phyloP scores from a whole-genome alignment of 2,113 vertebrate genomes.

The Dromas ardeola region DNA sequence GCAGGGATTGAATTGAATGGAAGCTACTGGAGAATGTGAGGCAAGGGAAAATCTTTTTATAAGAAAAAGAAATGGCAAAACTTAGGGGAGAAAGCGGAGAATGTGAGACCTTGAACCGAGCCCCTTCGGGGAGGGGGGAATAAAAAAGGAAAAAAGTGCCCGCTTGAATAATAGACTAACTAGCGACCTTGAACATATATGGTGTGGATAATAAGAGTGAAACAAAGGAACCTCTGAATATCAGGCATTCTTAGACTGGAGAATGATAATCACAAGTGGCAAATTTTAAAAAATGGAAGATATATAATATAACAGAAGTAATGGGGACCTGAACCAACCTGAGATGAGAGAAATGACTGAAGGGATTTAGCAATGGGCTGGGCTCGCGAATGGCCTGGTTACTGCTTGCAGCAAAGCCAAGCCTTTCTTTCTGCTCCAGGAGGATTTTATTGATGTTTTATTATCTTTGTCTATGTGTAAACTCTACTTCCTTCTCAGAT shows the following conservation, averaged over 20 bases:
- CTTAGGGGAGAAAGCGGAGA: slow-evolving; percentile 61
- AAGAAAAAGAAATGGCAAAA: slow-evolving; percentile 78
- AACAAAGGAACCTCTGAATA: slow-evolving; percentile 72
- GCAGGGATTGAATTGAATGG: slow-evolving; percentile 54
- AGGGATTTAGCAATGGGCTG: slow-evolving; percentile 34
- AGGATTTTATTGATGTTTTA: not conserved
- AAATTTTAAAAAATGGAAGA: slow-evolving; percentile 62
- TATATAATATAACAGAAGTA: slow-evolving; percentile 54
- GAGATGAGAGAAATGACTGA: slow-evolving; percentile 47
- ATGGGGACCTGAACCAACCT: slow-evolving; percentile 36
- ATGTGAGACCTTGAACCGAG: slow-evolving; percentile 79
- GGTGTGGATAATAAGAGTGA: slow-evolving; percentile 71
- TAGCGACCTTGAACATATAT: slow-evolving; percentile 78
- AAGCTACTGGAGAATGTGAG: slow-evolving; percentile 53
- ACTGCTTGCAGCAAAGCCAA: not conserved
- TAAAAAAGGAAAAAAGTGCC: slow-evolving; percentile 66
- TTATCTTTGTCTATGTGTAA: not conserved
- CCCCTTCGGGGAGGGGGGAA: slow-evolving; percentile 49
- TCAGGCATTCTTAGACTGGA: slow-evolving; percentile 69
- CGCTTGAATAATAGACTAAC: slow-evolving; percentile 75
- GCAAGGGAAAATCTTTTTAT: slow-evolving; percentile 71
- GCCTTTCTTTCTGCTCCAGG: not conserved
- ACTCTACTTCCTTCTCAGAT: not conserved
- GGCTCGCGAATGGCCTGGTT: not conserved
- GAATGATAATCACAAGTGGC: slow-evolving; percentile 76